Evolutionary conservation across 2,113 vertebrate species (phyloP), one percentile per base, ranked within the genome.

Genomic region (Myrmecobius fasciatus): DNA sequence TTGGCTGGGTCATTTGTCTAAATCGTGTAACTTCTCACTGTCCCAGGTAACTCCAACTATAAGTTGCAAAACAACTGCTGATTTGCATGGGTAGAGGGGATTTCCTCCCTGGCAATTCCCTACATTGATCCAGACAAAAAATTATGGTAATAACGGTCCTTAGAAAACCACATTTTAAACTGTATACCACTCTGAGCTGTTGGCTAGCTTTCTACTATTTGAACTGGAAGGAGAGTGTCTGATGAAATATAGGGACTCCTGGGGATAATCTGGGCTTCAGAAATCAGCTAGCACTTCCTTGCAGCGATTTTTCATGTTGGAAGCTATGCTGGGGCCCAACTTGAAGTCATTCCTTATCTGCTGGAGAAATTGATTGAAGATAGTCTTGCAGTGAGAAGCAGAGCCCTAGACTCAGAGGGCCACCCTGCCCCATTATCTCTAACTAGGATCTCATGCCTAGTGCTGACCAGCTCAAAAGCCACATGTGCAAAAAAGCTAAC

Each of bases 241-340:
- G 96, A 96, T 94, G 93, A 96, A 90, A 94, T 52, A 20, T 96
- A 97, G 96, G 95, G 96, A 95, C 91, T 94, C 60, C 67, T 90
- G 49, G 90, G 93, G 91, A 96, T 90, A 96, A 96, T 48, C 95
- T 53, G 47, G 96, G 53, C 48, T 90, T 95, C 94, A 89, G 92
- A 97, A 52, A 96, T 89, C 94, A 92, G 26, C 91, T 52, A 11
- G 67, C 94, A 43, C 48, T 4, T 46, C 47, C 46, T 91, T 93
- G 75, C 92, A 90, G 89, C 28, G 89, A 48, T 47, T 5, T 25
- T 3, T 48, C 46, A 12, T 49, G 49, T 28, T 89, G 28, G 48
- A 51, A 26, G 46, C 89, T 49, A 90, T 96, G 89, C 47, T 93
- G 14, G 36, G 67, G 17, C 36, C 67, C 6, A 2, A 26, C 46